Percentiles rank a stretch among this genome's conserved stretches.
phyloP scores from a whole-genome alignment of 2,113 vertebrate species.

The Nibea albiflora region DNA sequence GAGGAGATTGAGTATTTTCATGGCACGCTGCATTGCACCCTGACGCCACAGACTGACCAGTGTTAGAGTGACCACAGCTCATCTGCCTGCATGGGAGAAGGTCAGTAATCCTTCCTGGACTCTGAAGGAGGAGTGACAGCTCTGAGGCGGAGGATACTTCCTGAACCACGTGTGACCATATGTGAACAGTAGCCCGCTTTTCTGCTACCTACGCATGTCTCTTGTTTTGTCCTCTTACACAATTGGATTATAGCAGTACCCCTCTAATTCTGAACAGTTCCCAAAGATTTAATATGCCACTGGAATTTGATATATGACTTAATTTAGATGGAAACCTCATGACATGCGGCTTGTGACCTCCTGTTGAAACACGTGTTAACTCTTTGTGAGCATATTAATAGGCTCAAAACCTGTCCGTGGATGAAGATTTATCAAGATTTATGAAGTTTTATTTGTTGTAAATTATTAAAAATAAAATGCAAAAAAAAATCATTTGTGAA shows the following conservation, averaged over 20 bases:
- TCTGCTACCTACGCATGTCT: slow-evolving; percentile 44
- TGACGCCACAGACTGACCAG: slow-evolving; percentile 43
- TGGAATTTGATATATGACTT: slow-evolving; percentile 83
- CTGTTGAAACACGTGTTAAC: slow-evolving; percentile 65
- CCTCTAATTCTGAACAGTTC: slow-evolving; percentile 71
- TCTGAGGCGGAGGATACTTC: slow-evolving; percentile 6
- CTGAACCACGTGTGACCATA: slow-evolving; percentile 45
- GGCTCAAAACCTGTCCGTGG: background rate
- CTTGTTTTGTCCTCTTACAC: slow-evolving; percentile 68
- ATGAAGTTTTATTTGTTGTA: background rate
- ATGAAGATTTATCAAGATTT: background rate
- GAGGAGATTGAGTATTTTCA: slow-evolving; percentile 67
- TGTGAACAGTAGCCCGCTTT: slow-evolving; percentile 59
- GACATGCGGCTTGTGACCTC: slow-evolving; percentile 82
- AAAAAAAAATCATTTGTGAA: background rate
- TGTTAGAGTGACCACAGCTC: slow-evolving; percentile 58
- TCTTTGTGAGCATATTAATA: slow-evolving; percentile 62
- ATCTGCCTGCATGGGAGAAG: slow-evolving; percentile 47
- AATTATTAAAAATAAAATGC: background rate
- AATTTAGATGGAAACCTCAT: slow-evolving; percentile 84
- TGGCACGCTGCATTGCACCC: slow-evolving; percentile 53
- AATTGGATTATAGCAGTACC: slow-evolving; percentile 81
- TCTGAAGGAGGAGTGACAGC: slow-evolving; percentile 45
- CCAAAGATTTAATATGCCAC: slow-evolving; percentile 83
- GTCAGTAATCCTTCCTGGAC: slow-evolving; percentile 61